Conservation (phyloP, 2,888 invertebrate genomes). For the Crioceris asparagi region DNA sequence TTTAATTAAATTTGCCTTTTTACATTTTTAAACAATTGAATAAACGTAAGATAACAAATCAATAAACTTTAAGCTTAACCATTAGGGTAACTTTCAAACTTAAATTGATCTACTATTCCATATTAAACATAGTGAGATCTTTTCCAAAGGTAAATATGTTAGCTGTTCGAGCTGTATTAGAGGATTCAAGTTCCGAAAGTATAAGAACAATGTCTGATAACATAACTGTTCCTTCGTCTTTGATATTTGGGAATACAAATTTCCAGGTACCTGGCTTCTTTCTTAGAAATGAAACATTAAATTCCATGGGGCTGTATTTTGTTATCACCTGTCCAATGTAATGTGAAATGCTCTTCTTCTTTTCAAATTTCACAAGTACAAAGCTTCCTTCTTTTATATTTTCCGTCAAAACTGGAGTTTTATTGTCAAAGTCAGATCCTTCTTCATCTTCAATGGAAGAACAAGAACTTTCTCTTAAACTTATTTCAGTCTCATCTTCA, state of each 20-base stretch:
- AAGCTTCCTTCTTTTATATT: constrained; percentile 5
- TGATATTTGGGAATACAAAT: constrained; percentile 5
- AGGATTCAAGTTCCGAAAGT: constrained; percentile 4
- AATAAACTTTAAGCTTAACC: not conserved
- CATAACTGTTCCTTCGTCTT: constrained; percentile 1
- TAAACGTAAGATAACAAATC: too few species aligned
- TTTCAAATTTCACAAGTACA: constrained; percentile 6
- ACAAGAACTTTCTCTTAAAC: not conserved
- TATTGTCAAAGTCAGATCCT: not conserved
- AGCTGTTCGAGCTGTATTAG: constrained; percentile 3
- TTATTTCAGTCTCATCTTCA: not conserved
- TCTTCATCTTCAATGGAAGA: not conserved
- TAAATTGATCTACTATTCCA: constrained; percentile 3
- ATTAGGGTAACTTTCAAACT: not conserved
- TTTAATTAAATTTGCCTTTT: too few species aligned
- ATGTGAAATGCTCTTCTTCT: constrained; percentile 4
- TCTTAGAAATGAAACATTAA: constrained; percentile 5
- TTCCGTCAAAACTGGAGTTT: not conserved
- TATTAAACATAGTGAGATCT: constrained; percentile 5
- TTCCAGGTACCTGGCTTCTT: constrained; percentile 5
- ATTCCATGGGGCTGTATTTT: constrained; percentile 5
- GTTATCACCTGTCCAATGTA: constrained; percentile 5
- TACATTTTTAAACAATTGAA: too few species aligned
- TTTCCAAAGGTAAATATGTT: constrained; percentile 3
- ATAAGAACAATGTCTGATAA: constrained; percentile 1